A percentile compares a stretch with the other conserved stretches of the same genome.
Conservation (phyloP, 2,797 vertebrate genomes). For the Yasuhikotakia modesta region DNA sequence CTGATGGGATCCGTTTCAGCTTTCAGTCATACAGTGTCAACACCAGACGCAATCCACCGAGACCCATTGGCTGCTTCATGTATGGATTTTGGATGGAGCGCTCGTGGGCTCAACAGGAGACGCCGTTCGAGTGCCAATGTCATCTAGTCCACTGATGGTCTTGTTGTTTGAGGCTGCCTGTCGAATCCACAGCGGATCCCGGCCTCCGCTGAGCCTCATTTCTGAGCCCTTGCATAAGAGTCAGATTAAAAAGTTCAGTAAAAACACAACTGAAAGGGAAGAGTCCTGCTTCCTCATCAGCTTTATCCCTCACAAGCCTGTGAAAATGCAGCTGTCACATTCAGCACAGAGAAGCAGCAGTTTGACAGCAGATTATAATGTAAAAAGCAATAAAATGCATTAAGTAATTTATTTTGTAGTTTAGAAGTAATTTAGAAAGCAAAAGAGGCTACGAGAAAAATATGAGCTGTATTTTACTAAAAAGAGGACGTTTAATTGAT, state of each 20-base stretch:
- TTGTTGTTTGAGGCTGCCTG: slow-evolving; percentile 15
- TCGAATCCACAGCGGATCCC: slow-evolving; percentile 31
- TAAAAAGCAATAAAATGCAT: slow-evolving; percentile 28
- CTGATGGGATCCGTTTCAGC: slow-evolving; percentile 33
- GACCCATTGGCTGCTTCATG: neutral
- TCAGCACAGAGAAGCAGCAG: slow-evolving; percentile 9
- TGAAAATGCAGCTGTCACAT: slow-evolving; percentile 44
- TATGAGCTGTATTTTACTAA: slow-evolving; percentile 60
- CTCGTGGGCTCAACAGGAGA: neutral
- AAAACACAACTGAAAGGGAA: slow-evolving; percentile 24
- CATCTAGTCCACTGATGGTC: slow-evolving; percentile 12
- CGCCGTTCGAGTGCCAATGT: slow-evolving; percentile 7
- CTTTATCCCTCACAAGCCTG: slow-evolving; percentile 25
- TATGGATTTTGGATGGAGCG: neutral
- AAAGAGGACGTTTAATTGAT: slow-evolving; percentile 72
- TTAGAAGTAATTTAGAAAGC: slow-evolving; percentile 22
- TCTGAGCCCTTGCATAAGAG: slow-evolving; percentile 25
- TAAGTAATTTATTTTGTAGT: slow-evolving; percentile 36
- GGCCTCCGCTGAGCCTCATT: slow-evolving; percentile 20
- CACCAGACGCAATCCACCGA: neutral
- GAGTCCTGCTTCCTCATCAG: slow-evolving; percentile 12
- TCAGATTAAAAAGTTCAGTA: slow-evolving; percentile 38
- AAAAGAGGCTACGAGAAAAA: slow-evolving; percentile 15
- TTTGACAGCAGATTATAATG: slow-evolving; percentile 27
- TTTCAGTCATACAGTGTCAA: neutral